Evolutionary conservation across 2,797 vertebrate species (phyloP), one percentile per base, ranked within the genome.

Genomic region (Hapalemur alaotrensis): DNA sequence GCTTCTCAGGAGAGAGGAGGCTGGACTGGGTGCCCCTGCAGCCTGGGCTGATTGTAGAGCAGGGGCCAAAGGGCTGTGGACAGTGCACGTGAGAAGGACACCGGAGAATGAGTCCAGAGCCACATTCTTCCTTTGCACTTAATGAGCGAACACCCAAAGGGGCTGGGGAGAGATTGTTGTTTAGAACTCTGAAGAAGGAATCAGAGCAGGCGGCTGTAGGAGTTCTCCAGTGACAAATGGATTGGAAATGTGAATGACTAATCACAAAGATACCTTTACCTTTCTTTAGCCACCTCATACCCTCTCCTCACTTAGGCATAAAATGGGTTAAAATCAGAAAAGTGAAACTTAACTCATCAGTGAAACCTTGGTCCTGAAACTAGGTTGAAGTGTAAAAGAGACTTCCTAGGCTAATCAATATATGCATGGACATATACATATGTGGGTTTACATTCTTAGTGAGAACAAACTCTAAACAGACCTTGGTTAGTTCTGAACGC

Each of bases 141-240:
- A 61, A 88, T 83, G 87, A 73, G 38, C 67, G 91, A 94, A 88
- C 75, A 85, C 0, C 35, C 20, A 70, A 63, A 65, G 28, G 89
- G 93, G 22, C 61, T 94, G 90, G 23, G 96, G 91, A 95, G 11
- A 92, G 76, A 91, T 84, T 97, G 43, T 50, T 96, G 91, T 95
- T 95, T 79, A n/a, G 59, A 85, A 92, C 84, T 50, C 23, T 85
- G 70, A 76, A 59, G 90, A 95, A 80, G 93, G 50, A 95, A 95
- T 72, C 72, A 94, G 94, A 97, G 52, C 32, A 92, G 95, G 92
- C 4, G 93, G 12, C 18, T 86, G 8, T 38, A 82, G 43, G 35
- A 46, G 1, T 46, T 57, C 94, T 97, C 67, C 50, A 38, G 30
- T 93, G 80, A 94, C 15, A 89, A 81, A 83, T 20, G 14, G 7